These are phyloP conservation scores for Pseudochromis fuscus DNA, from an alignment of 2,797 vertebrate genomes.

Conservation along the genomic window DNA sequence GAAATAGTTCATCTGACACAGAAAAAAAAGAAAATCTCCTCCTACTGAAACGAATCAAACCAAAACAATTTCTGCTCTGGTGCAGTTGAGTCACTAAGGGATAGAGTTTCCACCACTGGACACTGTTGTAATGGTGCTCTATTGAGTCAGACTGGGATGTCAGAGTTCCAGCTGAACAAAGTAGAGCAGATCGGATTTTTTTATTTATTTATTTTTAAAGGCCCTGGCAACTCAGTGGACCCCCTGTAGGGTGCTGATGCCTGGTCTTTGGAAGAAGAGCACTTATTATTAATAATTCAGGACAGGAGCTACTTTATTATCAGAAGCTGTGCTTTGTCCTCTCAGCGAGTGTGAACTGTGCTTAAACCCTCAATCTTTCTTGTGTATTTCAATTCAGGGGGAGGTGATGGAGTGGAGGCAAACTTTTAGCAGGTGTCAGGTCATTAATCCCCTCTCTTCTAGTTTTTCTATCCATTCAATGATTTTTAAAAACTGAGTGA, in stretches of 20 bases:
- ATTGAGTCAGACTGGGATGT: conserved; percentile 30
- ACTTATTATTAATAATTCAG: conserved; percentile 79
- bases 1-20: neutral
- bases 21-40: conserved; percentile 7
- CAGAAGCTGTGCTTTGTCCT: conserved; percentile 53
- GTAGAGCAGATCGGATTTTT: conserved; percentile 41
- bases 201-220: no score
- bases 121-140: conserved; percentile 28
- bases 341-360: conserved; percentile 29
- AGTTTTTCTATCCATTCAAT: neutral
- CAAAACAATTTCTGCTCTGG: conserved; percentile 4
- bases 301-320: conserved; percentile 63
- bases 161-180: conserved; percentile 58
- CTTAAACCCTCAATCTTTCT: conserved; percentile 42
- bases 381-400: conserved; percentile 29
- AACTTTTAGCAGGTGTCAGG: conserved; percentile 18
- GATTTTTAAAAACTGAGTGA: neutral
- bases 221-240: conserved; percentile 34
- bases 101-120: conserved; percentile 5
- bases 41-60: conserved; percentile 3
- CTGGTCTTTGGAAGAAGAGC: conserved; percentile 65
- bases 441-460: neutral
- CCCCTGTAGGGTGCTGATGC: conserved; percentile 57
- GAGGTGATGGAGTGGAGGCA: neutral
- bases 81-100: neutral